Base-by-base conservation (phyloP, 1,140 invertebrate genomes). In the Hypothenemus hampei region DNA sequence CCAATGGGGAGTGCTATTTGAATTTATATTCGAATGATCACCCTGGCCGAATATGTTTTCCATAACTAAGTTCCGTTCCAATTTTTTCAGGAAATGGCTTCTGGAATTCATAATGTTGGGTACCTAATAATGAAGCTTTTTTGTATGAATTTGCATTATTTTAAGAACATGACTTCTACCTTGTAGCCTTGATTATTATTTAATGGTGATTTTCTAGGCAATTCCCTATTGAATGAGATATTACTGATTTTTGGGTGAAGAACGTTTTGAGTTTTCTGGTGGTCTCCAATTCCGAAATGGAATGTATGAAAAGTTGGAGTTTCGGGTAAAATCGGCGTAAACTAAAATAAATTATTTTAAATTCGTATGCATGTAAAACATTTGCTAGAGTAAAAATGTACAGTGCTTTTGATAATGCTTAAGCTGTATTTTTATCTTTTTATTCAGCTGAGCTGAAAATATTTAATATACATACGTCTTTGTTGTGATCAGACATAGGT, bases 171-270 rank as follows among this genome's bases (percentile, higher is more conserved):
- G n/a, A n/a, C n/a, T n/a, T n/a, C n/a, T n/a, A n/a, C n/a, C n/a
- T 49, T 49, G 20, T 19, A 36, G 8, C 16, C 36, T 6, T 22
- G 18, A 21, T 16, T 5, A 36, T 33, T 33, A 48, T 65, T 64
- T n/a, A n/a, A n/a, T n/a, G 68, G 67, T 21, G 66, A 68, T 57
- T 57, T 67, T 51, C 63, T 68, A 18, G 53, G 53, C 2, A 45
- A 49, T 10, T 65, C 63, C 40, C 40, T 59, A 21, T 35, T 58
- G 46, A 71, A 70, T 50, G 64, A 65, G 15, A 72, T 63, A 56
- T 68, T 71, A 48, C 63, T 71, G 29, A 71, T 66, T 37, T 52
- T 65, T 5, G 68, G 69, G 57, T 71, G 71, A 13, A 71, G 57
- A 22, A 64, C 41, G 18, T 58, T 56, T n/a, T 61, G 64, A 39